phyloP scores from a whole-genome alignment of 1,140 invertebrate species.

The Brachionus plicatilis region DNA sequence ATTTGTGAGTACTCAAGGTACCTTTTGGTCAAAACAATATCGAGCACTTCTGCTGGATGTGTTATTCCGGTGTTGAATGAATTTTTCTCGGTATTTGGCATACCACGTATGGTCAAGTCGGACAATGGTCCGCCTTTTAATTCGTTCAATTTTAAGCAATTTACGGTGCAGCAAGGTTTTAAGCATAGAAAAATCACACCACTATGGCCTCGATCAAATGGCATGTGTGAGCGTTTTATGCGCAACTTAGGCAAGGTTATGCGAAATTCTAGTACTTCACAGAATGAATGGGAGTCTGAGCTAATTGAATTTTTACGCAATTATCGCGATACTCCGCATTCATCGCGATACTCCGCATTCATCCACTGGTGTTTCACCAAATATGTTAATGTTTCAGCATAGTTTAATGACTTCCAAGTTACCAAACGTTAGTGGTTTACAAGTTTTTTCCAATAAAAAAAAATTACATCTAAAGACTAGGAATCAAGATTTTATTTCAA shows the following conservation, averaged over 20 bases:
- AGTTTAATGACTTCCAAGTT: background rate
- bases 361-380: background rate
- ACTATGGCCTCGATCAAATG: conserved; percentile 41
- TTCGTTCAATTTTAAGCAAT: conserved; percentile 37
- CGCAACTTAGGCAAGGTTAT: background rate
- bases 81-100: conserved; percentile 42
- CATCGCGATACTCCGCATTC: background rate
- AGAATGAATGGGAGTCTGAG: background rate
- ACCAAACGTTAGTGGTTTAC: background rate
- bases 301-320: background rate
- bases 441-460: background rate
- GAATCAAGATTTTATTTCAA: background rate
- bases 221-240: conserved; percentile 41
- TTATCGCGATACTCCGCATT: too few species aligned
- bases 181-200: conserved; percentile 42
- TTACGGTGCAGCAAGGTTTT: conserved; percentile 40
- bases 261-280: background rate
- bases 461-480: background rate
- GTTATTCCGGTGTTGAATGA: conserved; percentile 37
- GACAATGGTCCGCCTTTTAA: conserved; percentile 43
- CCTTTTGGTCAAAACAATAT: conserved; percentile 45
- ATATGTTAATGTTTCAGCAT: conserved; percentile 1
- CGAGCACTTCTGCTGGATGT: conserved; percentile 39
- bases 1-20: conserved; percentile 47
- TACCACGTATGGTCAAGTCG: conserved; percentile 41